phyloP scores from a whole-genome alignment of 2,888 invertebrate species.

The Campoplex nolae region DNA sequence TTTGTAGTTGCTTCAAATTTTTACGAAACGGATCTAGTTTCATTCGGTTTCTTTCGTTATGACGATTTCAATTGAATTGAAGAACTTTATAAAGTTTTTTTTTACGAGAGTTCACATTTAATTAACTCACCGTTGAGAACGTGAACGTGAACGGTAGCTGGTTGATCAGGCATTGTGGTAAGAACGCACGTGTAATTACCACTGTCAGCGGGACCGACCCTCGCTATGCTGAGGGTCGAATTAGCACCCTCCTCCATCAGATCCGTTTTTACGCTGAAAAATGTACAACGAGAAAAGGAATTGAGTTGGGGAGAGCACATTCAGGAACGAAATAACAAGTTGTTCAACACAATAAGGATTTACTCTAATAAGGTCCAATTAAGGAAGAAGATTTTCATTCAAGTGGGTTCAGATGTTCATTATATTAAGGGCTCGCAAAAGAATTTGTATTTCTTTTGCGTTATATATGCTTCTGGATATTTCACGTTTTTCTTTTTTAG shows the following conservation, averaged over 20 bases:
- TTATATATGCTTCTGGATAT: not conserved
- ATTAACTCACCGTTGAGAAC: slow-evolving; percentile 85
- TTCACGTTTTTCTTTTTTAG: not conserved
- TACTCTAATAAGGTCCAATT: slow-evolving; percentile 38
- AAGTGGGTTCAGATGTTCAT: not conserved
- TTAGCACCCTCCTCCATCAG: slow-evolving; percentile 85
- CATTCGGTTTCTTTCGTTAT: not conserved
- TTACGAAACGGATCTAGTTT: not conserved
- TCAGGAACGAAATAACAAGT: not conserved
- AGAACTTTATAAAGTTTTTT: not conserved
- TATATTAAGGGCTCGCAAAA: not conserved
- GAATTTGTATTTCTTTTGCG: not conserved
- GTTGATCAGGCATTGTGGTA: slow-evolving; percentile 84
- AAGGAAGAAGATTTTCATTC: slow-evolving; percentile 3
- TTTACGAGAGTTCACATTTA: not conserved
- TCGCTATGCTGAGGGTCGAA: slow-evolving; percentile 85
- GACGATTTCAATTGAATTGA: too few relatives aligned
- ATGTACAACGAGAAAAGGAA: slow-evolving; percentile 17
- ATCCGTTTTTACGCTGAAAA: slow-evolving; percentile 85
- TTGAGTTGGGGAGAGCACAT: not conserved
- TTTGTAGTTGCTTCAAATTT: not conserved
- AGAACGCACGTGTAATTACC: slow-evolving; percentile 86
- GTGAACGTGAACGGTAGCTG: slow-evolving; percentile 85
- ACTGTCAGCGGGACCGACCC: slow-evolving; percentile 84
- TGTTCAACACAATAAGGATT: not conserved